Percentiles rank a stretch among this genome's conserved stretches.
Conservation (phyloP, 1,140 invertebrate species). For the Leucophenga varia region DNA sequence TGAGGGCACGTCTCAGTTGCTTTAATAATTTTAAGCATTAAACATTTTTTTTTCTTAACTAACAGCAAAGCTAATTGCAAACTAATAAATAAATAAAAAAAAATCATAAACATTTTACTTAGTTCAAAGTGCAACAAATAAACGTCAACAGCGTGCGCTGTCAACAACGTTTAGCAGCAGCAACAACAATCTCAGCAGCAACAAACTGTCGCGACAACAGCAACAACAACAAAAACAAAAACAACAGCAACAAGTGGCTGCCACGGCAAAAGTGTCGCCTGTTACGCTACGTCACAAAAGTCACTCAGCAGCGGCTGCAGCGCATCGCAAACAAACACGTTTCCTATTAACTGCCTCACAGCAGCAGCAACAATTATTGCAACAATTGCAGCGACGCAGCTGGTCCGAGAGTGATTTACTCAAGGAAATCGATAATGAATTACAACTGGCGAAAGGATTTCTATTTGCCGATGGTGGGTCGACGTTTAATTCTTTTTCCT, state of each 20-base stretch:
- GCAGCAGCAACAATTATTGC: slow-evolving; percentile 38
- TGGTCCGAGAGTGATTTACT: slow-evolving; percentile 61
- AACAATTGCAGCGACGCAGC: slow-evolving; percentile 34
- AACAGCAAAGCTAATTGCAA: no score
- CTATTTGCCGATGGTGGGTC: slow-evolving; percentile 57
- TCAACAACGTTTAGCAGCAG: slow-evolving; percentile 10
- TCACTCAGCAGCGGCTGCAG: slow-evolving; percentile 4
- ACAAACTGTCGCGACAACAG: not conserved
- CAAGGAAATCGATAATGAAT: slow-evolving; percentile 66
- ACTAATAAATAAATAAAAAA: slow-evolving; percentile 1
- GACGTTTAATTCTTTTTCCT: no score
- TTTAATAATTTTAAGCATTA: no score
- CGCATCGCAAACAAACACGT: slow-evolving; percentile 45
- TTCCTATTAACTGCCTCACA: slow-evolving; percentile 33
- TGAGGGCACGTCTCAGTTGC: no score
- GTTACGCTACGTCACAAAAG: slow-evolving; percentile 19
- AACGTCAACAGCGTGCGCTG: not conserved
- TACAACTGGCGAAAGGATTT: slow-evolving; percentile 65
- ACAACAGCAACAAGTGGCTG: slow-evolving; percentile 1
- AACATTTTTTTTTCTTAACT: no score
- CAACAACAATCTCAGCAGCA: slow-evolving; percentile 9
- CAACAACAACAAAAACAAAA: not conserved
- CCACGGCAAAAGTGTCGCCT: slow-evolving; percentile 5
- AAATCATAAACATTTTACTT: no score
- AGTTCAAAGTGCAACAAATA: not conserved